Evolutionary conservation across 1,140 invertebrate species (phyloP), one percentile per base, ranked within the genome.

Genomic region (Teleopsis dalmanni): DNA sequence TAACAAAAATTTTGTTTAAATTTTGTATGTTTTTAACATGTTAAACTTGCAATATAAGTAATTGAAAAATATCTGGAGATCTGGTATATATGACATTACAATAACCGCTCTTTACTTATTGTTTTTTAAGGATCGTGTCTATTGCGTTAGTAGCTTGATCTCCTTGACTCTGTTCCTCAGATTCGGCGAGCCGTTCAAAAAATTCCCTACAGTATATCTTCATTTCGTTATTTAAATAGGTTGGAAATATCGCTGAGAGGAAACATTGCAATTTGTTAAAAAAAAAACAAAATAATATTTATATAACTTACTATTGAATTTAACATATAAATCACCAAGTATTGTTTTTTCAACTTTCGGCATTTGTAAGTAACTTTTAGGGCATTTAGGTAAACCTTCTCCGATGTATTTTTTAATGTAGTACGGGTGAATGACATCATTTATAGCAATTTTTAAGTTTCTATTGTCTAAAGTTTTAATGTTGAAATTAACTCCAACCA

Each of bases 381-480:
- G n/a, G 3, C 70, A 71, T 23, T 79, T 53, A 1, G 83, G 83
- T 33, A 85, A 68, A 8, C 83, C 83, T 66, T 85, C 82, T 1
- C 75, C 73, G 27, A 72, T 59, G 3, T 85, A 60, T 2, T 77
- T 54, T 59, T 84, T 84, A 31, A 70, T 67, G 52, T 80, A 84
- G 4, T 75, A 75, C 2, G 81, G 81, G 3, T 76, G 14, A 7
- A 87, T 76, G 16, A 88, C 77, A 57, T 86, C 83, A 18, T 79
- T 81, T 50, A 88, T 81, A 48, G 78, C 78, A 11, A 86, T 68
- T 54, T 81, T 76, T 27, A 88, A 66, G 48, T 71, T 73, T 53
- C 85, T 75, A 11, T 78, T 76, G 57, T 88, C 85, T 41, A 88
- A 70, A 0, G 85, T 87, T 33, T 72, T 68, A 3, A 88, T 63